These are phyloP conservation scores for Hylaeus volcanicus DNA, from an alignment of 1,140 invertebrate species.

Conservation along the genomic window DNA sequence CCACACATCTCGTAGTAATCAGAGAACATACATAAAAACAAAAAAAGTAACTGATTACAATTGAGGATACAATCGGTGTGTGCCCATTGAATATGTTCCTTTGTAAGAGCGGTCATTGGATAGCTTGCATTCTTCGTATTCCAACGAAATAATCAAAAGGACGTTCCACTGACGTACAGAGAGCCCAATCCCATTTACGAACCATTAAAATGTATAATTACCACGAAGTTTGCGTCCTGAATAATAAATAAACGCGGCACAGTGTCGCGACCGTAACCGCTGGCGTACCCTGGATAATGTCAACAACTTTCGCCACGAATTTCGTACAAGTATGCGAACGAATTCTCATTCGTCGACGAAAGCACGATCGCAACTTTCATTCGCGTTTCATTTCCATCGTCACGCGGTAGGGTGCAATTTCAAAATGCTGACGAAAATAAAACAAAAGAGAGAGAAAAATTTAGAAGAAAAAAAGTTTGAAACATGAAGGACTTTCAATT, in stretches of 20 bases:
- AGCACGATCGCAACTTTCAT: conserved; percentile 2
- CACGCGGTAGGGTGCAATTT: too few species aligned
- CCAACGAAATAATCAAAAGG: background rate
- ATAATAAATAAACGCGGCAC: conserved; percentile 45
- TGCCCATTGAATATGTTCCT: too few species aligned
- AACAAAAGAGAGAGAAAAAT: too few species aligned
- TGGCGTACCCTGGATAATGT: conserved; percentile 28
- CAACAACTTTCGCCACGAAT: conserved; percentile 61
- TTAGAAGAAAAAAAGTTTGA: too few species aligned
- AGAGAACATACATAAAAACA: too few species aligned
- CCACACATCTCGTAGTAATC: too few species aligned
- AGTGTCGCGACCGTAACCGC: conserved; percentile 1
- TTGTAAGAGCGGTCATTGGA: too few species aligned
- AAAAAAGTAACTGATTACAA: too few species aligned
- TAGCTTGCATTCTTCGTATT: too few species aligned
- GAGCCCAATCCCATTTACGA: conserved; percentile 40
- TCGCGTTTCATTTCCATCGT: background rate
- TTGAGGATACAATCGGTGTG: too few species aligned
- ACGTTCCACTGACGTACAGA: conserved; percentile 26
- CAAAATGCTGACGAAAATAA: too few species aligned
- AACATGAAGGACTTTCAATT: too few species aligned
- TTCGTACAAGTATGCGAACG: conserved; percentile 19
- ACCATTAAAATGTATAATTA: conserved; percentile 50
- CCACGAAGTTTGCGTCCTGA: conserved; percentile 36
- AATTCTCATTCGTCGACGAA: conserved; percentile 15